phyloP scores from a whole-genome alignment of 2,113 vertebrate genomes.

The Porphyrio hochstetteri region DNA sequence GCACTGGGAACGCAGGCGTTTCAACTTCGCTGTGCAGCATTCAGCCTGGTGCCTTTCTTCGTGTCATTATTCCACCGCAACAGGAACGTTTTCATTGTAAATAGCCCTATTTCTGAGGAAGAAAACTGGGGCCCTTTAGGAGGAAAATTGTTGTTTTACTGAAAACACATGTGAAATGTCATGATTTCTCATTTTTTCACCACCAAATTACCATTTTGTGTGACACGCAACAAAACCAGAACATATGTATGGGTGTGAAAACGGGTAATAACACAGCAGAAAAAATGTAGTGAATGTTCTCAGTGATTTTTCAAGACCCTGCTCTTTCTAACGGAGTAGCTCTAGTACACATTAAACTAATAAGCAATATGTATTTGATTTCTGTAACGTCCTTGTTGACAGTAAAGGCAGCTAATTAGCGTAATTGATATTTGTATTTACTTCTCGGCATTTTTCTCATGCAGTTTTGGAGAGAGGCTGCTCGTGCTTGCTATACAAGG shows the following conservation, averaged over 20 bases:
- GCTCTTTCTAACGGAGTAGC: slow-evolving; percentile 20
- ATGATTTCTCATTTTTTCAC: slow-evolving; percentile 66
- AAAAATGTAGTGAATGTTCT: slow-evolving; percentile 47
- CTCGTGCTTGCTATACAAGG: background rate
- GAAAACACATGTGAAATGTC: slow-evolving; percentile 70
- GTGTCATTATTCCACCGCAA: slow-evolving; percentile 51
- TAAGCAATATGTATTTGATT: slow-evolving; percentile 45
- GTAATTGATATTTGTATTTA: slow-evolving; percentile 52
- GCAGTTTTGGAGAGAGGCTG: background rate
- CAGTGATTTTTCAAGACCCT: background rate
- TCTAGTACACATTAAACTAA: slow-evolving; percentile 38
- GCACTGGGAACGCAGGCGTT: background rate
- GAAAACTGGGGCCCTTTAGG: slow-evolving; percentile 46
- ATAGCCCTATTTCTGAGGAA: slow-evolving; percentile 47
- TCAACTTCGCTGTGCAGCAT: background rate
- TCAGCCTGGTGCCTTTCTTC: slow-evolving; percentile 28
- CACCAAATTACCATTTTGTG: slow-evolving; percentile 63
- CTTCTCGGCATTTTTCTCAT: background rate
- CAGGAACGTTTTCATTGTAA: slow-evolving; percentile 66
- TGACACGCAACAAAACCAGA: slow-evolving; percentile 65
- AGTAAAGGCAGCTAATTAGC: slow-evolving; percentile 39
- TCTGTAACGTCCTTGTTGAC: background rate
- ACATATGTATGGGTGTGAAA: slow-evolving; percentile 67
- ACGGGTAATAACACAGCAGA: slow-evolving; percentile 41
- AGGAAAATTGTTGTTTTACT: slow-evolving; percentile 67